Percentiles rank a stretch among this genome's conserved stretches.
phyloP scores from a whole-genome alignment of 2,797 vertebrate genomes.

The Clarias fuscus region DNA sequence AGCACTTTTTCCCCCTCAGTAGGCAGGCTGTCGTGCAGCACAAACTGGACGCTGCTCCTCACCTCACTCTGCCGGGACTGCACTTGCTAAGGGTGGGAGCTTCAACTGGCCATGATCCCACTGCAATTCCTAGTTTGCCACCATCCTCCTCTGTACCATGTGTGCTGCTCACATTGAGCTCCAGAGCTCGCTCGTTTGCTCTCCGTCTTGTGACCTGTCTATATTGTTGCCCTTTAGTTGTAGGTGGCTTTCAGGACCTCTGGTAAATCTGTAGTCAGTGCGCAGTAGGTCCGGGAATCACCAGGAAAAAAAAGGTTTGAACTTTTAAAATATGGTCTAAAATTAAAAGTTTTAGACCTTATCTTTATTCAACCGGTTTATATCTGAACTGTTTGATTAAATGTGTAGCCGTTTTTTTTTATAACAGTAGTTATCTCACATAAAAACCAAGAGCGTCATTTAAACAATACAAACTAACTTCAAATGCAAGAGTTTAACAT shows the following conservation, averaged over 20 bases:
- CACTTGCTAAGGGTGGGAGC: conserved; percentile 1
- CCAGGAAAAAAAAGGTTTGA: too few relatives aligned
- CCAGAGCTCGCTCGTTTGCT: conserved; percentile 27
- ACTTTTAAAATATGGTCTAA: too few relatives aligned
- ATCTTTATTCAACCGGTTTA: too few relatives aligned
- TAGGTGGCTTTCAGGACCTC: conserved; percentile 24
- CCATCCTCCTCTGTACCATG: conserved; percentile 49
- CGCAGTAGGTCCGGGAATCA: neutral
- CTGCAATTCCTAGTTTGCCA: conserved; percentile 32
- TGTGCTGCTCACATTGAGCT: conserved; percentile 30
- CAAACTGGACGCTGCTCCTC: neutral
- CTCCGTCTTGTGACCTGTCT: conserved; percentile 17
- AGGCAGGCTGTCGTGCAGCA: neutral
- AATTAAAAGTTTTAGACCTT: too few relatives aligned
- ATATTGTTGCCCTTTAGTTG: conserved; percentile 25
- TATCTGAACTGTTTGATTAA: too few relatives aligned
- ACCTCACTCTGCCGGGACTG: neutral
- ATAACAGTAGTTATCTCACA: too few relatives aligned
- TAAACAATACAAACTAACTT: too few relatives aligned
- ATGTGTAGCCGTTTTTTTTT: too few relatives aligned
- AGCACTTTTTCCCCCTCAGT: neutral
- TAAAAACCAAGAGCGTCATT: too few relatives aligned
- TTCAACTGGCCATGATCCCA: neutral
- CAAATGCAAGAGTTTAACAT: too few relatives aligned
- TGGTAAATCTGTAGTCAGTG: neutral